These are phyloP conservation scores for Mylabris sibirica DNA, from an alignment of 2,888 invertebrate genomes.

Conservation along the genomic window DNA sequence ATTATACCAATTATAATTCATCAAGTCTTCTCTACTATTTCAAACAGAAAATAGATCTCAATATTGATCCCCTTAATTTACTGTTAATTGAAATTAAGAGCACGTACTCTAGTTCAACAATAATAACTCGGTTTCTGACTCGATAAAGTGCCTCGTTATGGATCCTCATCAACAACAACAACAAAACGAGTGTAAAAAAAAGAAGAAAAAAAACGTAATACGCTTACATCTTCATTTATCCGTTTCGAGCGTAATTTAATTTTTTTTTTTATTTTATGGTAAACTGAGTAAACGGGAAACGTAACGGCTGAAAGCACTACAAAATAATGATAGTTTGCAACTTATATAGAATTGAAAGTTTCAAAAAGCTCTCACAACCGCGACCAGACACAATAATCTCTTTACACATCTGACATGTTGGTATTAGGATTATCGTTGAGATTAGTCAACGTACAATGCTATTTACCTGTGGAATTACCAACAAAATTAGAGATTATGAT, in stretches of 20 bases:
- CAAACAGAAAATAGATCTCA: neutral
- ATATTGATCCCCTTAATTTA: neutral
- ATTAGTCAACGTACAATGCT: neutral
- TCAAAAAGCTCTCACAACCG: neutral
- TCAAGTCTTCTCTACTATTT: too few relatives aligned
- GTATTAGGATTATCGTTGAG: neutral
- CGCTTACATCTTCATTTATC: neutral
- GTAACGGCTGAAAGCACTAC: neutral
- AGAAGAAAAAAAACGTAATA: neutral
- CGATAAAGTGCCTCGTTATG: neutral
- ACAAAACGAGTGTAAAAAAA: neutral
- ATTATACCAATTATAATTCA: neutral
- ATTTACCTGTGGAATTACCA: neutral
- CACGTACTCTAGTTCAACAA: neutral
- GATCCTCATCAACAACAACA: neutral
- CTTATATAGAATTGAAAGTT: slow-evolving; percentile 2
- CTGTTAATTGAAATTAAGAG: neutral
- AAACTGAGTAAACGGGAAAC: neutral
- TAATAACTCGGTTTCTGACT: neutral
- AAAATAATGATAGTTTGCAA: neutral
- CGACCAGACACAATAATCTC: neutral
- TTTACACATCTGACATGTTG: neutral
- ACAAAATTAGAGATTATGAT: neutral
- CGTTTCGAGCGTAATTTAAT: neutral
- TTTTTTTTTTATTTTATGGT: neutral